Base-by-base conservation (phyloP, 2,888 invertebrate species). In the Macrosoma leucophasiata region DNA sequence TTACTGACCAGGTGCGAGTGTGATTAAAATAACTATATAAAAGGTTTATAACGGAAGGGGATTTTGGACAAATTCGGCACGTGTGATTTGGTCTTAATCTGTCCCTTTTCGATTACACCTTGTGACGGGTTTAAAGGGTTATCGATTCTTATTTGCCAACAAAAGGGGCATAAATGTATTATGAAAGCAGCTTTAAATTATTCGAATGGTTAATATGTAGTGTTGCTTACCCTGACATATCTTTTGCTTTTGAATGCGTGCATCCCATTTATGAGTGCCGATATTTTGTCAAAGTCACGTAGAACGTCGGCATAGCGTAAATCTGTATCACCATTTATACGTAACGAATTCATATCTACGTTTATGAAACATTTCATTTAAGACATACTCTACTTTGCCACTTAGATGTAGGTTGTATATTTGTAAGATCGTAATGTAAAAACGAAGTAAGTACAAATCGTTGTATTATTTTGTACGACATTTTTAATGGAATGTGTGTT, bases 341-440 rank as follows among this genome's bases (percentile, higher is more conserved):
- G n/a, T n/a, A n/a, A n/a, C 26, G 17, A 21, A 39, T 41, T 49
- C 55, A 55, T 57, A 55, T 57, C 55, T 35, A n/a, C 44, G 43
- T 41, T 50, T 46, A 28, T 31, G 36, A 51, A 48, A 50, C 41
- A 30, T 46, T 36, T 55, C 52, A 45, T 62, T 66, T 69, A 63
- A 55, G 55, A 75, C 74, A 73, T 78, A 79, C 78, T 78, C 66
- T 73, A 70, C 58, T 71, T 71, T 74, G 76, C 76, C 76, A 76
- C 69, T 55, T 74, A 73, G 58, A 19, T 13, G 17, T 49, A 52
- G 52, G 50, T 36, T 32, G 27, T 52, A 34, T 49, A 41, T 13
- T 36, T 43, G 33, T 55, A 54, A 47, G 41, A 43, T 33, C 51
- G 51, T 56, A 49, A 51, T 52, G 48, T 50, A 49, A 51, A 41